Evolutionary conservation across 2,113 vertebrate species (phyloP), one percentile per base, ranked within the genome.

Genomic region (Corvus hawaiiensis): DNA sequence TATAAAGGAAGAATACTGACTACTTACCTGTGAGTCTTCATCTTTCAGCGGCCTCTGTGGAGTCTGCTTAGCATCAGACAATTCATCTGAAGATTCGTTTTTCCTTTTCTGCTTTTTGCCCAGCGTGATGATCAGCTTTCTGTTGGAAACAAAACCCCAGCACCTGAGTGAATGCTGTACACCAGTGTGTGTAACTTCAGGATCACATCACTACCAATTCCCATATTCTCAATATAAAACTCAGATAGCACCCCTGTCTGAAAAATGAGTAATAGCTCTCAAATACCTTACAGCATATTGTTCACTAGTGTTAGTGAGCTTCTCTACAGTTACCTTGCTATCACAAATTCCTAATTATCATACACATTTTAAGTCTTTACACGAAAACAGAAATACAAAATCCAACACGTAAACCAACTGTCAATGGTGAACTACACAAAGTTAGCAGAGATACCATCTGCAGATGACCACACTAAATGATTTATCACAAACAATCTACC

Each of bases 21-120:
- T 79, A 73, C 98, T 98, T 94, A 99, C 99, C 93, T 98, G 98
- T 33, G 98, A 98, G 69, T 99, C 98, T 41, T 98, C 98, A 61
- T 99, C 98, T 97, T 99, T 99, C 39, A 98, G 81, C 17, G 97
- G 63, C 59, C 97, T 98, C 90, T 98, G 98, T 18, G 98, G 90
- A 51, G 98, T 98, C 63, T 98, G 98, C 67, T 99, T 99, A 10
- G 98, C 98, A 72, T 99, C 99, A 9, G 99, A 99, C 78, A 98
- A 96, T 35, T 99, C 99, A 96, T 99, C 99, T 64, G 99, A 99
- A 90, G 99, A 99, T 56, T 99, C 99, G 0, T 98, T 99, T 98
- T 99, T 99, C 90, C 99, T 98, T 87, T 99, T 99, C 96, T 99
- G 99, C 98, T 99, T 99, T 98, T 99, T 99, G 93, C 99, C 99